Evolutionary conservation across 2,888 invertebrate genomes (phyloP), one percentile per base, ranked within the genome.

Genomic region (Drosophila neutralis): DNA sequence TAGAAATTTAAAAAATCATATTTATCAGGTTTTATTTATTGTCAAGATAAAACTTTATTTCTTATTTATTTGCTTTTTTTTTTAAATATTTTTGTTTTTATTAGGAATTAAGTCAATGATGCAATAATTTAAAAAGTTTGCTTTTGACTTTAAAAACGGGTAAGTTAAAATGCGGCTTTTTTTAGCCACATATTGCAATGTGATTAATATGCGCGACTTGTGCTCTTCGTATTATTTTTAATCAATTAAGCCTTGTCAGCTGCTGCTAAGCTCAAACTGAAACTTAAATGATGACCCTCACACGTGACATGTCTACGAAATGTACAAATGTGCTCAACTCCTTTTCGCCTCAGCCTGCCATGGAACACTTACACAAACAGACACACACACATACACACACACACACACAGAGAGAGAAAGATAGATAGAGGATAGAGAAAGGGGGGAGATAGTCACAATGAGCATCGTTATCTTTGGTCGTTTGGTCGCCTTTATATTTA

Each of bases 171-270:
- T 10, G 2, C 18, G 4, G 11, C 13, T 31, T 33, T 33, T 49
- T 31, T 48, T 48, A 15, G 15, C 7, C 36, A 15, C 3, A 48
- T 15, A 51, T 24, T 63, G 15, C 5, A 21, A 18, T 10, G 31
- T 51, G 38, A 74, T 86, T 57, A 81, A 82, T 76, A 84, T 85
- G 66, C 84, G 33, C 38, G 35, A 58, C 80, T 74, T 82, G 81
- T 75, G 40, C 33, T 60, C 21, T 52, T 58, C 71, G 67, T 88
- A 83, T 86, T 89, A 83, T 83, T 90, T 90, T 89, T 82, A 90
- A 90, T 90, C 90, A 90, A 90, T 90, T 90, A 82, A 80, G 83
- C 77, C 82, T 80, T 82, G 82, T 83, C 74, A 77, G 68, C 29
- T 40, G 51, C 35, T 52, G 60, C 27, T 66, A 51, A 51, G 72